Conservation (phyloP, 53 echinoderm and acorn worm species). For the Stichopus horrens region DNA sequence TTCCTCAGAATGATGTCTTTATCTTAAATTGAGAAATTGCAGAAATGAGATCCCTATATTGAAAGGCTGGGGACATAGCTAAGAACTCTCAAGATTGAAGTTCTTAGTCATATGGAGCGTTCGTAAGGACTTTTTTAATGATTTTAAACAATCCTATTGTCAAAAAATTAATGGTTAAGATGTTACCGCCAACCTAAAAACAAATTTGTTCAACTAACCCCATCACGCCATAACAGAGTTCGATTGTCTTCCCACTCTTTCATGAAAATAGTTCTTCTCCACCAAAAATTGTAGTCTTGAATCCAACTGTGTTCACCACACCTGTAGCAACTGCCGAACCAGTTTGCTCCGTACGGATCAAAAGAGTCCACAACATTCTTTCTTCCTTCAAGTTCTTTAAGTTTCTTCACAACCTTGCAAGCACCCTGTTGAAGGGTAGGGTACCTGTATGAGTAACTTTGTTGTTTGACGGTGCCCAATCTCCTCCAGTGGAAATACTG, state of each 20-base stretch:
- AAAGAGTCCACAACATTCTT: neutral
- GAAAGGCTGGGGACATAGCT: too few species aligned
- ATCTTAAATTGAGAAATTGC: too few species aligned
- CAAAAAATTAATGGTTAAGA: too few species aligned
- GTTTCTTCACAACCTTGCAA: conserved; percentile 17
- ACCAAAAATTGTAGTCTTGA: conserved; percentile 30
- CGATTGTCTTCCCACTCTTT: conserved; percentile 28
- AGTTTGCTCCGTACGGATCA: neutral
- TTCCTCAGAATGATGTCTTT: too few species aligned
- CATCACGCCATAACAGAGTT: neutral
- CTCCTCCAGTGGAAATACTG: conserved; percentile 23
- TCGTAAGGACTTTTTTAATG: too few species aligned
- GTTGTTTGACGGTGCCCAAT: neutral
- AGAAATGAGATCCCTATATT: too few species aligned
- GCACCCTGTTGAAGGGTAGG: neutral
- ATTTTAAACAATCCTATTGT: too few species aligned
- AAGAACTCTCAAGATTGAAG: too few species aligned
- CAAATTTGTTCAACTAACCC: too few species aligned
- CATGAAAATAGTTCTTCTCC: conserved; percentile 1
- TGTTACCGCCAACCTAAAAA: too few species aligned
- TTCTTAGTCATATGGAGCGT: too few species aligned
- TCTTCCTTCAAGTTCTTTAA: neutral
- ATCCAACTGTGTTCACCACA: conserved; percentile 35
- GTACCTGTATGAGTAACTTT: neutral
- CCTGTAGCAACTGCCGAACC: conserved; percentile 5